Evolutionary conservation across 2,113 vertebrate species (phyloP), one percentile per base, ranked within the genome.

Genomic region (Gnathonemus longibarbis): DNA sequence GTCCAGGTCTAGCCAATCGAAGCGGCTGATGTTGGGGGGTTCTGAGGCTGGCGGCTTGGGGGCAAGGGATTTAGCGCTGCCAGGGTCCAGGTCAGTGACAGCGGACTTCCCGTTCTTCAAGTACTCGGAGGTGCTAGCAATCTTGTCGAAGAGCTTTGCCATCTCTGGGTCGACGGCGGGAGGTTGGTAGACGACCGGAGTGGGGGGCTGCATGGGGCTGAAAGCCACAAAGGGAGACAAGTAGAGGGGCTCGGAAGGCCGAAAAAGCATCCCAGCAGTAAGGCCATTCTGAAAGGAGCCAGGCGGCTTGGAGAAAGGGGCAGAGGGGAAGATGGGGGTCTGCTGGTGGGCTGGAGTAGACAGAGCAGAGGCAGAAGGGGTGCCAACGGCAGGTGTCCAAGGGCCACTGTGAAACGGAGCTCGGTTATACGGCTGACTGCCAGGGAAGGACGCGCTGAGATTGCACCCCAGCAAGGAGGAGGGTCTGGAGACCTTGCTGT

Each of bases 1-100:
- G 95, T 99, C 98, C 92, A 99, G 95, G 91, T 99, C 98, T 91
- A 99, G 91, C 98, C 98, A 99, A 53, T 99, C 98, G 35, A 99
- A 97, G 91, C 96, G 95, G 93, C 96, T 97, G 35, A 97, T 96
- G 89, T 94, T 91, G 0, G 96, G 90, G 27, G 95, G 92, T 90
- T 97, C 96, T 0, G 92, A 91, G 48, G 58, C 88, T 95, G 93
- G 90, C 93, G 94, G 90, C 95, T 93, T 0, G 95, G 94, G 3
- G 93, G 95, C 94, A 15, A 95, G 90, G 88, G 95, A 92, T 53
- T 96, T 95, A 15, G 95, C 62, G 91, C 91, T 92, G 42, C 89
- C 94, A 62, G 95, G 94, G 66, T 97, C 97, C 5, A 95, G 88
- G 90, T 97, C 97, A 0, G 94, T 95, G 94, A 93, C 96, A 24